A percentile compares a stretch with the other conserved stretches of the same genome.
phyloP scores from a whole-genome alignment of 2,113 vertebrate genomes.

The Xiphophorus couchianus region DNA sequence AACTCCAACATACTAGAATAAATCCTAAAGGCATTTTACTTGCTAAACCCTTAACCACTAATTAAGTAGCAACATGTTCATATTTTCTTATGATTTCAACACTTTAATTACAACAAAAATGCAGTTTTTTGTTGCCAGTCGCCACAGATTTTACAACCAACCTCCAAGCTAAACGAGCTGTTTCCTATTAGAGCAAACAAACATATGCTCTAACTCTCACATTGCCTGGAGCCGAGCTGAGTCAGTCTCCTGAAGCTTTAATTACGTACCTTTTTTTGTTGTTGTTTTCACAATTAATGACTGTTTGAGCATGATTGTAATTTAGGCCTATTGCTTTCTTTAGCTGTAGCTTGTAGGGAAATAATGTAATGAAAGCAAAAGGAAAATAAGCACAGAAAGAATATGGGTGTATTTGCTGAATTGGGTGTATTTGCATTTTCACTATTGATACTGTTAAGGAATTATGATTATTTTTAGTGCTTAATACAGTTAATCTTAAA shows the following conservation, averaged over 20 bases:
- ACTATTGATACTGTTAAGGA: too few species aligned
- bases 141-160: conserved; percentile 32
- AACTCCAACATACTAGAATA: background rate
- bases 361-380: too few species aligned
- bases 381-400: too few species aligned
- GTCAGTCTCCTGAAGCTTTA: conserved; percentile 16
- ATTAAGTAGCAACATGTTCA: background rate
- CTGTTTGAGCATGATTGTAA: conserved; percentile 6
- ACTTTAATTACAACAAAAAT: conserved; percentile 2
- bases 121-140: conserved; percentile 24
- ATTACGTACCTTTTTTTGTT: background rate
- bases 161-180: conserved; percentile 45
- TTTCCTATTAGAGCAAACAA: conserved; percentile 36
- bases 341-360: too few species aligned
- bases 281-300: background rate
- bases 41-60: background rate
- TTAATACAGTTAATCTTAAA: too few species aligned
- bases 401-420: too few species aligned
- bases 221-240: conserved; percentile 11
- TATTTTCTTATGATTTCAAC: background rate
- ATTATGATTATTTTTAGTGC: too few species aligned
- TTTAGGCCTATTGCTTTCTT: conserved; percentile 1
- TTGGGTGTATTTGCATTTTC: too few species aligned
- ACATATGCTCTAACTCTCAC: conserved; percentile 33
- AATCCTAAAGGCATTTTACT: background rate